phyloP scores from a whole-genome alignment of 2,113 vertebrate genomes.

The Synodontis membranacea region DNA sequence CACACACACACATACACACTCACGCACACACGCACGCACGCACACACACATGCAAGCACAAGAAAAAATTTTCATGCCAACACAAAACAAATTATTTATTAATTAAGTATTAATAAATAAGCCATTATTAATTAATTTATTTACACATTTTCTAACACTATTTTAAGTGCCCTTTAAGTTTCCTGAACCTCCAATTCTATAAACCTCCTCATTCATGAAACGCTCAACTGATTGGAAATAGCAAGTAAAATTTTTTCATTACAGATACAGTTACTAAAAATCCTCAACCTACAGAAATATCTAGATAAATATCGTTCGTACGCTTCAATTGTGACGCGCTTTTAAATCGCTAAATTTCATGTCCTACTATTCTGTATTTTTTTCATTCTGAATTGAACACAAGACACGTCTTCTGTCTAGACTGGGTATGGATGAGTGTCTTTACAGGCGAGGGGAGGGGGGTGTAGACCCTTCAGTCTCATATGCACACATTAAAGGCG shows the following conservation, averaged over 20 bases:
- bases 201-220: not conserved
- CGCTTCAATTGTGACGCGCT: not conserved
- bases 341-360: not conserved
- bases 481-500: conserved; percentile 72
- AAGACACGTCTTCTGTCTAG: conserved; percentile 51
- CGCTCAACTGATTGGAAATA: not conserved
- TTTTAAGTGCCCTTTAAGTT: not conserved
- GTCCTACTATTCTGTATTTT: conserved; percentile 1
- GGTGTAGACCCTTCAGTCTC: conserved; percentile 63
- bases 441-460: conserved; percentile 50
- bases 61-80: not conserved
- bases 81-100: not conserved
- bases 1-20: not conserved
- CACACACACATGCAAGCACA: not conserved
- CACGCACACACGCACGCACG: conserved; percentile 12
- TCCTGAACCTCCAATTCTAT: not conserved
- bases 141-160: not conserved
- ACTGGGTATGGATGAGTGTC: conserved; percentile 55
- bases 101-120: not conserved
- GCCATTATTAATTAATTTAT: not conserved
- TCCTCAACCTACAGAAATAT: not conserved
- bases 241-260: not conserved
- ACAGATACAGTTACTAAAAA: not conserved
- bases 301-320: not conserved
- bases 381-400: conserved; percentile 31